A percentile compares a stretch with the other conserved stretches of the same genome.
Evolutionary conservation across 1,140 invertebrate species (phyloP).

Genomic region (Drosophila lowei): DNA sequence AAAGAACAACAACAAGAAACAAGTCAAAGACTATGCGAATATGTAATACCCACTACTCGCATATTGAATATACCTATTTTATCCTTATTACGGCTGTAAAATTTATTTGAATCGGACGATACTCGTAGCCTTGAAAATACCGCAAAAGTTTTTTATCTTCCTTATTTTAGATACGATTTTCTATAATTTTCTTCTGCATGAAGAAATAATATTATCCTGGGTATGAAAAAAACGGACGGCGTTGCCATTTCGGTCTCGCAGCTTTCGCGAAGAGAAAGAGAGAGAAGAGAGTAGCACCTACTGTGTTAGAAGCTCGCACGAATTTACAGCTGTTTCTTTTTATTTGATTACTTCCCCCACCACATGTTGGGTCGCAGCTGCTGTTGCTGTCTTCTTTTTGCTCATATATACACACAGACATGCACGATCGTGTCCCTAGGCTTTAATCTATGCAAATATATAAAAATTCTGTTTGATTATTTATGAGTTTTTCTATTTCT

Average conservation of each 20-base stretch:
- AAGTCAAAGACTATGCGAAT: background rate
- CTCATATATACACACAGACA: background rate
- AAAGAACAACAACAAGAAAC: slow-evolving; percentile 32
- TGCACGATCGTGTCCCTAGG: slow-evolving; percentile 18
- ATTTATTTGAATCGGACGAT: too few relatives aligned
- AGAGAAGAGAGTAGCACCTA: too few relatives aligned
- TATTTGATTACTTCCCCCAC: slow-evolving; percentile 5
- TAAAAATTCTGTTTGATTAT: slow-evolving; percentile 29
- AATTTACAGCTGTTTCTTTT: background rate
- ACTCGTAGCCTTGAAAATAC: too few relatives aligned
- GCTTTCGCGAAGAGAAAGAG: background rate
- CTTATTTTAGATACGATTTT: too few relatives aligned
- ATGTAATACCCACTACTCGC: too few relatives aligned
- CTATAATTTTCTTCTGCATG: too few relatives aligned
- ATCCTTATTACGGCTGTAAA: too few relatives aligned
- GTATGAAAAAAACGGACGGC: slow-evolving; percentile 12
- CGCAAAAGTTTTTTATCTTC: too few relatives aligned
- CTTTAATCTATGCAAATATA: slow-evolving; percentile 59
- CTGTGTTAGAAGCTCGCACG: background rate
- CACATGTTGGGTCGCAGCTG: slow-evolving; percentile 8
- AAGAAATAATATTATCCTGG: too few relatives aligned
- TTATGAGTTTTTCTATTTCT: slow-evolving; percentile 45
- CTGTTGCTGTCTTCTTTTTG: slow-evolving; percentile 7
- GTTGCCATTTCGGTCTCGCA: slow-evolving; percentile 33
- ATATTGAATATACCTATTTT: too few relatives aligned